Conservation (phyloP, 2,113 vertebrate genomes). For the Rhinolophus ferrumequinum region DNA sequence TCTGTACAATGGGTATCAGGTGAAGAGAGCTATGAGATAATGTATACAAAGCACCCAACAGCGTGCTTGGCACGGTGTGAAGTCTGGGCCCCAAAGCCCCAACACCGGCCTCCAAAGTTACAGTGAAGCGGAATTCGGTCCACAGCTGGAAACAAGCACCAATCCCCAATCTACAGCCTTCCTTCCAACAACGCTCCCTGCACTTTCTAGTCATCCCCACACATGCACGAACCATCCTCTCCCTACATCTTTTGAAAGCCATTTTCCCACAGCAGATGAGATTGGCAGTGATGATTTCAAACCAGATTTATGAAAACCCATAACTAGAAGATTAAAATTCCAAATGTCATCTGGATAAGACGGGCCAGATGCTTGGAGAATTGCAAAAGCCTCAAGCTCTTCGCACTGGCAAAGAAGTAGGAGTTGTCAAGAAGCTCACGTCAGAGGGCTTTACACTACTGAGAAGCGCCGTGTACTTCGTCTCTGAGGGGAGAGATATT, state of each 20-base stretch:
- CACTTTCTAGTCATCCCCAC: not conserved
- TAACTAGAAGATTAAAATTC: slow-evolving; percentile 78
- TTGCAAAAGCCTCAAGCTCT: slow-evolving; percentile 45
- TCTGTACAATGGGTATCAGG: not conserved
- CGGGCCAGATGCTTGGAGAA: slow-evolving; percentile 67
- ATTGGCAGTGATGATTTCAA: slow-evolving; percentile 58
- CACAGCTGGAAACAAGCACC: not conserved
- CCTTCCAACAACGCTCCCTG: not conserved
- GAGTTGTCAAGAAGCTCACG: not conserved
- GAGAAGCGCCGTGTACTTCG: not conserved
- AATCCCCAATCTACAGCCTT: not conserved
- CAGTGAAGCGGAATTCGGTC: not conserved
- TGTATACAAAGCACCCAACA: not conserved
- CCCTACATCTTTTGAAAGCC: slow-evolving; percentile 35
- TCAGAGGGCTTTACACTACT: not conserved
- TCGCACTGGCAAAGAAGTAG: not conserved
- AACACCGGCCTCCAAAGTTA: not conserved
- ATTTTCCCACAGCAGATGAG: slow-evolving; percentile 74
- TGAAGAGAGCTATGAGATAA: not conserved
- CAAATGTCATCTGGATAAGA: slow-evolving; percentile 72
- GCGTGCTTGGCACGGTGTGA: not conserved
- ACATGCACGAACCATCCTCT: not conserved
- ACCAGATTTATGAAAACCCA: slow-evolving; percentile 74
- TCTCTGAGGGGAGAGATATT: not conserved
- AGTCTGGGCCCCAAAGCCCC: not conserved